A percentile compares a stretch with the other conserved stretches of the same genome.
Conservation (phyloP, 2,797 vertebrate species). For the Oryzias dopingdopingensis region DNA sequence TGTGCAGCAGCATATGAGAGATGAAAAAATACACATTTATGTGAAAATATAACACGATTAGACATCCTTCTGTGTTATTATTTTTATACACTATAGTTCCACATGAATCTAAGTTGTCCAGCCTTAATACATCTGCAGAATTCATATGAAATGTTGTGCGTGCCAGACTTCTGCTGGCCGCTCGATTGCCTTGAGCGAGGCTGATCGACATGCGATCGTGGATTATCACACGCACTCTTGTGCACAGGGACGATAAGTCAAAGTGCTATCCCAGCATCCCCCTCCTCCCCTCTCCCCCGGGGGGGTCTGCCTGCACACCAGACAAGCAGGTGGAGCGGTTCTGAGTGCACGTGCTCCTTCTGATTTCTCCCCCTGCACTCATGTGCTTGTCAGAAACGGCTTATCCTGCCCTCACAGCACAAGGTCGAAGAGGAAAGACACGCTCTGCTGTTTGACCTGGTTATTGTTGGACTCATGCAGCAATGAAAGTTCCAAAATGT, state of each 20-base stretch:
- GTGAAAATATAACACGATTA: slow-evolving; percentile 1
- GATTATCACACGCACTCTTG: slow-evolving; percentile 8
- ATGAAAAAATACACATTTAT: background rate
- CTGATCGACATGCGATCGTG: slow-evolving; percentile 33
- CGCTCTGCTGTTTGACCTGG: slow-evolving; percentile 8
- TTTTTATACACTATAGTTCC: background rate
- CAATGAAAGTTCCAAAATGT: slow-evolving; percentile 24
- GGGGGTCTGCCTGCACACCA: background rate
- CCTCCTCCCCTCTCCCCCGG: too few relatives aligned
- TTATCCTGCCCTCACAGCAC: slow-evolving; percentile 22
- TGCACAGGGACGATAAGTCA: slow-evolving; percentile 40
- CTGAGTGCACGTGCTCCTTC: slow-evolving; percentile 37
- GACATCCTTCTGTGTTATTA: background rate
- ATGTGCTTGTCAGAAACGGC: slow-evolving; percentile 39
- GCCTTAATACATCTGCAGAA: too few relatives aligned
- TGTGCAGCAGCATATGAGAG: slow-evolving; percentile 35
- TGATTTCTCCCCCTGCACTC: slow-evolving; percentile 25
- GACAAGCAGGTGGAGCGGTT: slow-evolving; percentile 29
- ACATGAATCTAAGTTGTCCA: background rate
- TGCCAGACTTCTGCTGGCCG: slow-evolving; percentile 4
- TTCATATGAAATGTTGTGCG: background rate
- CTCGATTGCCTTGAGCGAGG: slow-evolving; percentile 25
- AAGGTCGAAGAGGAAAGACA: slow-evolving; percentile 35
- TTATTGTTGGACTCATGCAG: slow-evolving; percentile 18
- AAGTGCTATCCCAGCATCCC: slow-evolving; percentile 39